Base-by-base conservation (phyloP, 2,113 vertebrate genomes). In the Eublepharis macularius region DNA sequence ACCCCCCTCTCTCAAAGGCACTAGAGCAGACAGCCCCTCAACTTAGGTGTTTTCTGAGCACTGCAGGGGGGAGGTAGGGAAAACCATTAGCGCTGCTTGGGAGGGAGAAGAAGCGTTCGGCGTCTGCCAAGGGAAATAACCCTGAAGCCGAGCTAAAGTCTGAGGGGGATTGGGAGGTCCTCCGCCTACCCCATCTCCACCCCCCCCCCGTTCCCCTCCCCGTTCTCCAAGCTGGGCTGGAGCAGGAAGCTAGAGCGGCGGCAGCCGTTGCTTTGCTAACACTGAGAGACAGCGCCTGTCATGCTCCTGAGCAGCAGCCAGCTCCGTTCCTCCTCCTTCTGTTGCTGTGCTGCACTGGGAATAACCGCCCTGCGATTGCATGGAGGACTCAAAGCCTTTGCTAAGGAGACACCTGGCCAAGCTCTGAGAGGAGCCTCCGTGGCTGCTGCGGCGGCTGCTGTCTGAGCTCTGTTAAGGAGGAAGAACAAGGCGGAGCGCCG, bases 201-300 rank as follows among this genome's bases (percentile, higher is more conserved):
- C 77, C 2, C 41, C 24, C 34, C 24, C 65, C 39, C 2, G 41
- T 24, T 68, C 41, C 17, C 29, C 60, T 54, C 7, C 54, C 41
- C 74, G 11, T 3, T 74, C 73, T 74, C 19, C 21, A 1, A 69
- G 76, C 79, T 65, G 11, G 43, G 63, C 41, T 17, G 84, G n/a
- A 19, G 82, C 63, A 51, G 72, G 70, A 45, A 36, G 85, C 66
- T 54, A 29, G 0, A 57, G 83, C 72, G 14, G 45, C 54, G 29
- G 72, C n/a, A 13, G 75, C 69, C 83, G 21, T 41, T 13, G 49
- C 81, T 80, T 70, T 45, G 75, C 83, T 32, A 54, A 26, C 77
- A 41, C 19, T 6, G 36, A 54, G 68, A 81, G 66, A 76, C 83
- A 82, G 87, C 87, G 63, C 83, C 73, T 81, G 78, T 63, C 79